Evolutionary conservation across 2,888 invertebrate genomes (phyloP).

Genomic region (Drosophila seclusa): DNA sequence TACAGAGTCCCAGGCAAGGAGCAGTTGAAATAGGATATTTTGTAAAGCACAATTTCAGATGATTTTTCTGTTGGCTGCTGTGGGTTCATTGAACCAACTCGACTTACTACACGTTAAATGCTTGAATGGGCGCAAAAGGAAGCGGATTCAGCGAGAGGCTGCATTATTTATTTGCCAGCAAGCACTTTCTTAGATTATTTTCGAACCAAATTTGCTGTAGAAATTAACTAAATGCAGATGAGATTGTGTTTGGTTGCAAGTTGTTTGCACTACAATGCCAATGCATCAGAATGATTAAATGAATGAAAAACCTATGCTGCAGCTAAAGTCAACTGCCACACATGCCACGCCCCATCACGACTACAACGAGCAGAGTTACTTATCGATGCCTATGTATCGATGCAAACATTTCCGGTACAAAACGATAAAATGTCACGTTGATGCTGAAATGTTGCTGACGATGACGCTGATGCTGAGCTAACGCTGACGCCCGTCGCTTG

Average conservation of each 20-base stretch:
- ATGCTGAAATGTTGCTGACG: constrained; percentile 40
- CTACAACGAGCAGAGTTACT: constrained; percentile 11
- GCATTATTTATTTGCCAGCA: constrained; percentile 19
- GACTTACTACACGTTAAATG: constrained; percentile 11
- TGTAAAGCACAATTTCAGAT: constrained; percentile 5
- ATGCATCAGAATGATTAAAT: constrained; percentile 59
- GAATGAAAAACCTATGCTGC: constrained; percentile 34
- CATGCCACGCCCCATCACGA: constrained; percentile 20
- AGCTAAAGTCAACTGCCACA: constrained; percentile 1
- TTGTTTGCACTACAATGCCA: constrained; percentile 27
- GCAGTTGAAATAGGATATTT: not conserved
- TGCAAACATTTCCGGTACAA: constrained; percentile 76
- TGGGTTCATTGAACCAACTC: constrained; percentile 11
- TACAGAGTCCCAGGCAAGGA: constrained; percentile 8
- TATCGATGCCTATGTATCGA: constrained; percentile 66
- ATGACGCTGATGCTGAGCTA: constrained; percentile 43
- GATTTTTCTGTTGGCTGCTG: constrained; percentile 11
- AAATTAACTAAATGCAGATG: constrained; percentile 56
- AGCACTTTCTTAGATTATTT: constrained; percentile 62
- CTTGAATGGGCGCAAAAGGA: constrained; percentile 29
- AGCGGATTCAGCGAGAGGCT: constrained; percentile 24
- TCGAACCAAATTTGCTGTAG: constrained; percentile 40
- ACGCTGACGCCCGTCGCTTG: constrained; percentile 25
- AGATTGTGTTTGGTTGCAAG: constrained; percentile 11
- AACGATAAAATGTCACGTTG: constrained; percentile 80